phyloP scores from a whole-genome alignment of 2,888 invertebrate genomes.

The Falcaria lacertinaria region DNA sequence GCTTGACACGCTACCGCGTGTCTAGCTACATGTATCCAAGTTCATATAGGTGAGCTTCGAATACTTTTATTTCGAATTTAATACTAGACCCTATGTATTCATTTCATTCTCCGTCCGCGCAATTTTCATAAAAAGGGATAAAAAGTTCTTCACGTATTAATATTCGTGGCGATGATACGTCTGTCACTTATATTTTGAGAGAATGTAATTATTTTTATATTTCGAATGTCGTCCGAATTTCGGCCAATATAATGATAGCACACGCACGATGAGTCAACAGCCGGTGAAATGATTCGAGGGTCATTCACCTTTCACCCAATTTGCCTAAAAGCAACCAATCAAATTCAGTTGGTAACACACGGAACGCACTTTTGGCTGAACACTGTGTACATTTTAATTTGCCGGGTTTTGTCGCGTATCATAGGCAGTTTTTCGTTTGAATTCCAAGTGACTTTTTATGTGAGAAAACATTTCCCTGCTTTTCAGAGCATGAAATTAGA shows the following conservation, averaged over 20 bases:
- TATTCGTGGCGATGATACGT: too few relatives aligned
- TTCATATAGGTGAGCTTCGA: too few relatives aligned
- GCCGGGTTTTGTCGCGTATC: slow-evolving; percentile 22
- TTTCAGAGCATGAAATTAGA: slow-evolving; percentile 8
- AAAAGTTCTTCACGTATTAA: too few relatives aligned
- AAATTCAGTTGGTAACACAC: slow-evolving; percentile 35
- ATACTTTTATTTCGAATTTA: too few relatives aligned
- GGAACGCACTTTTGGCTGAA: slow-evolving; percentile 20
- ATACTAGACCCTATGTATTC: too few relatives aligned
- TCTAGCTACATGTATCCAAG: too few relatives aligned
- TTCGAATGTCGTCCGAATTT: slow-evolving; percentile 51
- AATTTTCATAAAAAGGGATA: too few relatives aligned
- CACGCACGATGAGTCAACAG: slow-evolving; percentile 51
- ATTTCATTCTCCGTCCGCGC: too few relatives aligned
- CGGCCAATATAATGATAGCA: slow-evolving; percentile 56
- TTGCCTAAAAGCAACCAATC: slow-evolving; percentile 53
- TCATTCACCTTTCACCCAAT: slow-evolving; percentile 70
- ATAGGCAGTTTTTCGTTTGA: slow-evolving; percentile 11
- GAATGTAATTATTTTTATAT: slow-evolving; percentile 19
- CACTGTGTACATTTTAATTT: slow-evolving; percentile 22
- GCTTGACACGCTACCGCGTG: too few relatives aligned
- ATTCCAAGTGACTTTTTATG: slow-evolving; percentile 5
- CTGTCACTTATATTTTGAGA: slow-evolving; percentile 8
- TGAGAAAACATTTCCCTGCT: slow-evolving; percentile 13
- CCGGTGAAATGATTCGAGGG: slow-evolving; percentile 60